Conservation (phyloP, 2,113 vertebrate species). For the Tragelaphus scriptus region DNA sequence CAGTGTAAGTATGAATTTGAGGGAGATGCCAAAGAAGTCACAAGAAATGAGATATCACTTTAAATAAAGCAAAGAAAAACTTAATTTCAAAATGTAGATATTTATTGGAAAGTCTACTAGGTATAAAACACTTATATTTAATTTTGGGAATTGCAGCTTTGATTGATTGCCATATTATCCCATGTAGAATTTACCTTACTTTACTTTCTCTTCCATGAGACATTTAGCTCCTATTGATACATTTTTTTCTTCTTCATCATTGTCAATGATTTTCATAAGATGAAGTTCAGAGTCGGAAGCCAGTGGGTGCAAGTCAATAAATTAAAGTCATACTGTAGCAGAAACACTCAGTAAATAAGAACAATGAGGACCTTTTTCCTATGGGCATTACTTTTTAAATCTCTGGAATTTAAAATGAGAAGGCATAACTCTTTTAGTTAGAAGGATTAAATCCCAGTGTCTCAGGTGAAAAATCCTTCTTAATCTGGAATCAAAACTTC, state of each 20-base stretch:
- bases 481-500: not conserved
- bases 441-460: not conserved
- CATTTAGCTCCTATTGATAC: not conserved
- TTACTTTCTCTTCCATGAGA: not conserved
- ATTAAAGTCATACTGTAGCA: not conserved
- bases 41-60: not conserved
- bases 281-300: not conserved
- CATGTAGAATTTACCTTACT: not conserved
- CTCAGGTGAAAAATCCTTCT: constrained; percentile 9
- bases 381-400: not conserved
- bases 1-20: not conserved
- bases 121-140: not conserved
- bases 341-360: not conserved
- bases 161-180: not conserved
- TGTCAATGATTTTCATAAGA: not conserved
- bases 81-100: not conserved
- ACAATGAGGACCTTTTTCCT: not conserved
- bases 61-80: constrained; percentile 19
- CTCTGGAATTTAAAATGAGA: not conserved
- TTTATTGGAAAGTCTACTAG: not conserved
- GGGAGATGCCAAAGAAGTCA: not conserved
- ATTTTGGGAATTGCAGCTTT: not conserved
- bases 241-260: not conserved
- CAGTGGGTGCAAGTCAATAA: not conserved
- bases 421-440: not conserved